Evolutionary conservation across 2,113 vertebrate species (phyloP).

Genomic region (Piaya cayana): DNA sequence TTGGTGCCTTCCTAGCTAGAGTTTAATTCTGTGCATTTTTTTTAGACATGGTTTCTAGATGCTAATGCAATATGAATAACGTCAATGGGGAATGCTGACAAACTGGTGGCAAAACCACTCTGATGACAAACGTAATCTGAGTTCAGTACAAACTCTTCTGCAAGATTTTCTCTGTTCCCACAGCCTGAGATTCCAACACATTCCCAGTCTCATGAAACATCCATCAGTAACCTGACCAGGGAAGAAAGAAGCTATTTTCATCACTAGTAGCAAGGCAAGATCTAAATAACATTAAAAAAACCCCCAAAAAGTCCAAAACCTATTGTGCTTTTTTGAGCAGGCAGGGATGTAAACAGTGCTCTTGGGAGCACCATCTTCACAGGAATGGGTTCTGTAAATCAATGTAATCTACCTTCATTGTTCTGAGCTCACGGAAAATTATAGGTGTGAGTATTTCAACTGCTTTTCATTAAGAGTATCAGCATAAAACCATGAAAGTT

Average conservation of each 20-base stretch:
- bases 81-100: background rate
- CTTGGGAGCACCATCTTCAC: background rate
- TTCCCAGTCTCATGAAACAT: background rate
- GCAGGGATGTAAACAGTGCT: background rate
- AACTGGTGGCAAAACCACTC: background rate
- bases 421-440: background rate
- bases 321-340: background rate
- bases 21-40: background rate
- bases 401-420: background rate
- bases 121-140: background rate
- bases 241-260: background rate
- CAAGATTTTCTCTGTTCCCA: background rate
- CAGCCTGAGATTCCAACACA: background rate
- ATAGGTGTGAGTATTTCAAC: background rate
- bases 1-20: background rate
- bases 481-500: background rate
- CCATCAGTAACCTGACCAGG: background rate
- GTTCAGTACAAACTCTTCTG: background rate
- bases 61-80: background rate
- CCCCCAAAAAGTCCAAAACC: background rate
- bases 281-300: background rate
- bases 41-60: background rate
- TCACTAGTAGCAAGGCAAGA: background rate
- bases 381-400: background rate
- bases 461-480: background rate